Evolutionary conservation across 2,797 vertebrate genomes (phyloP).

Genomic region (Morus bassanus): DNA sequence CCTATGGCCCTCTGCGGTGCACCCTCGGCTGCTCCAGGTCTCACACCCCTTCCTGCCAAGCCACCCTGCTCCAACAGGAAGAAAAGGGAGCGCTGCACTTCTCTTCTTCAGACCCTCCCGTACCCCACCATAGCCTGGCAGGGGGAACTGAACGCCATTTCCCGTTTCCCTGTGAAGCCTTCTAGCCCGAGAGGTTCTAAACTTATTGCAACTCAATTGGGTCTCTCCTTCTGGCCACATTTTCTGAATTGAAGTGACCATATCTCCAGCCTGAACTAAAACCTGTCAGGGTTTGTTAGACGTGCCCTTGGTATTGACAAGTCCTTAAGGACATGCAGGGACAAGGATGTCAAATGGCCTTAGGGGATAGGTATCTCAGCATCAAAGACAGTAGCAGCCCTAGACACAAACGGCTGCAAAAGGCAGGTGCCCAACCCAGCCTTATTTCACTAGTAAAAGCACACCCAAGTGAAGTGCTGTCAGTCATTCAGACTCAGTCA

Average conservation of each 20-base stretch:
- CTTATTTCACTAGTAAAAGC: not conserved
- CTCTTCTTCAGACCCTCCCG: not conserved
- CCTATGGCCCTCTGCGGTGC: not conserved
- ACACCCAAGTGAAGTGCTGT: not conserved
- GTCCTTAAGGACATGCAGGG: not conserved
- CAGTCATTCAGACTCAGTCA: not conserved
- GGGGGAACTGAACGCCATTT: not conserved
- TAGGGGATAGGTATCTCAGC: not conserved
- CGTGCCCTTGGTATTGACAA: accelerated
- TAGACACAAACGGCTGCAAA: not conserved
- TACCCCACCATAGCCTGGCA: no score
- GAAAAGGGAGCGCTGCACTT: not conserved
- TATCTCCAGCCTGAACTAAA: not conserved
- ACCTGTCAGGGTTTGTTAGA: not conserved
- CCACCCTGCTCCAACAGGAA: not conserved
- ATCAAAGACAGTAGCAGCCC: not conserved
- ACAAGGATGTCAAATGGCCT: not conserved
- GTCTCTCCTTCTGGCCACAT: not conserved
- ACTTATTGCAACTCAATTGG: not conserved
- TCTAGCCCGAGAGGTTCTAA: not conserved
- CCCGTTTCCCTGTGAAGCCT: not conserved
- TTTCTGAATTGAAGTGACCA: not conserved
- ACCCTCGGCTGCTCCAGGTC: not conserved
- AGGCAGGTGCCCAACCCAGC: not conserved
- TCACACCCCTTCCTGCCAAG: not conserved